These are phyloP conservation scores for Furcula furcula DNA, from an alignment of 2,888 invertebrate genomes.

Conservation along the genomic window DNA sequence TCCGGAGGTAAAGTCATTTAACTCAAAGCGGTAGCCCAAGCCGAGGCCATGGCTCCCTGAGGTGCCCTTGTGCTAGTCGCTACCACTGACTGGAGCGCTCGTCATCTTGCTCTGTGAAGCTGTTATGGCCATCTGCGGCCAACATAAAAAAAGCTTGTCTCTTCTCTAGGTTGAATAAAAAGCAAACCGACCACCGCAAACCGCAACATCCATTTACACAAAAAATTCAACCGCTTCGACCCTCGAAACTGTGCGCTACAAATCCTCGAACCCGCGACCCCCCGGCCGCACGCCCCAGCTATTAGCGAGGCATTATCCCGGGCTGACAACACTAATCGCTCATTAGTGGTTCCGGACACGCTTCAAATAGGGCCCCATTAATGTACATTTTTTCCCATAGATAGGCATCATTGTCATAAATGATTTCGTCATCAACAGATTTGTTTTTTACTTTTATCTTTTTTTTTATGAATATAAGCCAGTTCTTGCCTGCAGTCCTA, in stretches of 20 bases:
- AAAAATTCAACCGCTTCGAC: slow-evolving; percentile 17
- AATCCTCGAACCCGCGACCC: slow-evolving; percentile 37
- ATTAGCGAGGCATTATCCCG: slow-evolving; percentile 72
- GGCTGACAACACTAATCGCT: slow-evolving; percentile 79
- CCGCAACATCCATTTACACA: not conserved
- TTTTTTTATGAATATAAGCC: too few species aligned
- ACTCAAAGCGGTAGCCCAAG: too few species aligned
- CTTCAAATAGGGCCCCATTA: slow-evolving; percentile 31
- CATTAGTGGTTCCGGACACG: slow-evolving; percentile 72
- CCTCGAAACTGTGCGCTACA: slow-evolving; percentile 31
- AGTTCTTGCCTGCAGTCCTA: too few species aligned
- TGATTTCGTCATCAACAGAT: slow-evolving; percentile 1
- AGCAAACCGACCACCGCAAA: not conserved
- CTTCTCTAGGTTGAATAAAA: too few species aligned
- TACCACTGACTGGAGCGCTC: too few species aligned
- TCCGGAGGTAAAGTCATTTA: too few species aligned
- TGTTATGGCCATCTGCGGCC: too few species aligned
- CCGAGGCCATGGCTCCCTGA: too few species aligned
- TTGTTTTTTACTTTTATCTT: too few species aligned
- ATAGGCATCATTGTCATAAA: slow-evolving; percentile 2
- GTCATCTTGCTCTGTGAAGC: too few species aligned
- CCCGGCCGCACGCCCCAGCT: slow-evolving; percentile 59
- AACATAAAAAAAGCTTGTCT: too few species aligned
- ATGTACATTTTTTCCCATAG: slow-evolving; percentile 25
- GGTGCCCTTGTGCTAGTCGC: too few species aligned